Evolutionary conservation across 2,888 invertebrate species (phyloP), one percentile per base, ranked within the genome.

Genomic region (Athalia rosae): DNA sequence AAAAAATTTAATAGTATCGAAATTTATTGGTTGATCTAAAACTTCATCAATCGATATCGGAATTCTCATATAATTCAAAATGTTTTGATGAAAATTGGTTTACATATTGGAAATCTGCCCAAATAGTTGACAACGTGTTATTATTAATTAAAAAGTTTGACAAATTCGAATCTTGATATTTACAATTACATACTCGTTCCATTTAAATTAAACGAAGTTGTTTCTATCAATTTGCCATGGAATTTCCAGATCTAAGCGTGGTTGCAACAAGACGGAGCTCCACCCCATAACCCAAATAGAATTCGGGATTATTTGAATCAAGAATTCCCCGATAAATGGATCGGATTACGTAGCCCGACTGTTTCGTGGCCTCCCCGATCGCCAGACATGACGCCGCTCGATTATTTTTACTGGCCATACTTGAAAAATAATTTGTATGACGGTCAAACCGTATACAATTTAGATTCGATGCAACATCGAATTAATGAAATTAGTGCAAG

Each of bases 261-360:
- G 64, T 69, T 69, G 4, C 56, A 69, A 89, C 82, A 89, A 85
- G 53, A 90, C 90, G 82, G 81, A 8, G 81, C 81, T 43, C 83
- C 82, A 63, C 76, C 82, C 3, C 82, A 84, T 77, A 83, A 79
- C 61, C 77, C 79, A 74, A 13, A 66, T 47, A 48, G 73, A 74
- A 81, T 78, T 15, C 76, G 81, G 53, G 59, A 79, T 28, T 80
- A 78, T 73, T 76, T 82, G 43, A 76, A 79, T 71, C 76, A 61
- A 28, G 66, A 47, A 15, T 82, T 79, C 61, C 78, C 73, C 53
- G 73, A 79, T 41, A 67, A 79, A 8, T 83, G 82, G 82, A 82
- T 84, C 47, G 81, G 81, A 48, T 74, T 81, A 76, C 83, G 80
- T 71, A 83, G 80, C 28, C 80, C 82, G 13, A 11, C n/a, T 11